A percentile compares a stretch with the other conserved stretches of the same genome.
Evolutionary conservation across 2,888 invertebrate species (phyloP).

Genomic region (Scaptomyza reducta): DNA sequence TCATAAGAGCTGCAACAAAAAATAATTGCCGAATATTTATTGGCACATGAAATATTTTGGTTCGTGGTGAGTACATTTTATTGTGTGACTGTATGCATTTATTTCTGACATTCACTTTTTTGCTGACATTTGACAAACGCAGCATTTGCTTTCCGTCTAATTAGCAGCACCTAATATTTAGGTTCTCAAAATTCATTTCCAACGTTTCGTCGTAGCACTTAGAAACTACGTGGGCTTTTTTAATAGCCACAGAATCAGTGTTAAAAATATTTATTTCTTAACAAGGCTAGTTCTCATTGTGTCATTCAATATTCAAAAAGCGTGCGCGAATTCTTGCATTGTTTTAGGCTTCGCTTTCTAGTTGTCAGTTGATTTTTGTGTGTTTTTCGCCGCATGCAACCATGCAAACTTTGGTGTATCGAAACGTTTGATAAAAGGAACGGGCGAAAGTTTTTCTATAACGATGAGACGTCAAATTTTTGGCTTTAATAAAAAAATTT

Average conservation of each 20-base stretch:
- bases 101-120: constrained; percentile 1
- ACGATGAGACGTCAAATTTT: constrained; percentile 81
- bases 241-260: constrained; percentile 4
- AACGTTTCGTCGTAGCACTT: constrained; percentile 30
- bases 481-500: constrained; percentile 59
- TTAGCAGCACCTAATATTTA: constrained; percentile 36
- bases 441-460: constrained; percentile 78
- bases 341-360: constrained; percentile 38
- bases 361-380: constrained; percentile 41
- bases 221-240: constrained; percentile 34
- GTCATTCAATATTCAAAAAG: constrained; percentile 53
- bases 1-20: constrained; percentile 44
- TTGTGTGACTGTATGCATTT: constrained; percentile 6
- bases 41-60: constrained; percentile 9
- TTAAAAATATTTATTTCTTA: constrained; percentile 32
- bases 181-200: constrained; percentile 42
- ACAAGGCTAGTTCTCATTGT: constrained; percentile 12
- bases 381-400: constrained; percentile 58
- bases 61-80: constrained; percentile 38
- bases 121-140: constrained; percentile 21
- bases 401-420: constrained; percentile 54
- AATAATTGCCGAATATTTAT: constrained; percentile 30
- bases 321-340: constrained; percentile 51
- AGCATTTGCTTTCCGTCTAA: constrained; percentile 40
- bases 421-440: constrained; percentile 65